Percentiles rank a stretch among this genome's conserved stretches.
Conservation (phyloP, 2,113 vertebrate species). For the Antechinus flavipes region DNA sequence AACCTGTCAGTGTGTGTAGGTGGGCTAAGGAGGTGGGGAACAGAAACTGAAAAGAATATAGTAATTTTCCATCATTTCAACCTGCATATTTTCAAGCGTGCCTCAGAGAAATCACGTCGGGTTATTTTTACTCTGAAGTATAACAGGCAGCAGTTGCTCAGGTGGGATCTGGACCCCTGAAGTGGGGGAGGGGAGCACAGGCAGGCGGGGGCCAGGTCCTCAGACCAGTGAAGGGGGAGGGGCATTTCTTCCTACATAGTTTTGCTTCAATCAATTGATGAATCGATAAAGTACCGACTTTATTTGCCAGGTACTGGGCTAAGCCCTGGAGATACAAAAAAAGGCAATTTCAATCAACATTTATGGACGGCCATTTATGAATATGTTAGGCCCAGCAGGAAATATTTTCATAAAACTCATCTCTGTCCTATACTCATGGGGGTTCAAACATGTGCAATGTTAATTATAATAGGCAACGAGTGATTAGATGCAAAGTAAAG, state of each 20-base stretch:
- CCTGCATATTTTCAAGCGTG: background rate
- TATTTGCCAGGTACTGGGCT: rapidly evolving
- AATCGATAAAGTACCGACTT: background rate
- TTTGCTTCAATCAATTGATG: background rate
- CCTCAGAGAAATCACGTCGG: background rate
- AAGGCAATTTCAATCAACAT: background rate
- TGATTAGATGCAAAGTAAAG: no score
- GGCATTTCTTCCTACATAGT: background rate
- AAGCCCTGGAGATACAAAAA: background rate
- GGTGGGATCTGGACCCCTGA: background rate
- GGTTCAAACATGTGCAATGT: background rate
- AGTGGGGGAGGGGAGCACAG: background rate
- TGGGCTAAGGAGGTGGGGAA: background rate
- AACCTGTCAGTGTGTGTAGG: background rate
- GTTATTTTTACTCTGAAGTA: background rate
- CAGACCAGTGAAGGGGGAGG: rapidly evolving
- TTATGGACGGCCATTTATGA: background rate
- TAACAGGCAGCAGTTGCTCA: background rate
- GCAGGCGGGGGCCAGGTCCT: background rate
- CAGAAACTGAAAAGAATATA: background rate
- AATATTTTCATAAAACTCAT: background rate
- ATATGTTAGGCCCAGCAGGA: no score
- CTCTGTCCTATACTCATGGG: background rate
- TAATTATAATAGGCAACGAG: background rate
- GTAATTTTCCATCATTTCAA: background rate